Evolutionary conservation across 2,888 invertebrate genomes (phyloP), one percentile per base, ranked within the genome.

Genomic region (Scrobipalpa atriplicella): DNA sequence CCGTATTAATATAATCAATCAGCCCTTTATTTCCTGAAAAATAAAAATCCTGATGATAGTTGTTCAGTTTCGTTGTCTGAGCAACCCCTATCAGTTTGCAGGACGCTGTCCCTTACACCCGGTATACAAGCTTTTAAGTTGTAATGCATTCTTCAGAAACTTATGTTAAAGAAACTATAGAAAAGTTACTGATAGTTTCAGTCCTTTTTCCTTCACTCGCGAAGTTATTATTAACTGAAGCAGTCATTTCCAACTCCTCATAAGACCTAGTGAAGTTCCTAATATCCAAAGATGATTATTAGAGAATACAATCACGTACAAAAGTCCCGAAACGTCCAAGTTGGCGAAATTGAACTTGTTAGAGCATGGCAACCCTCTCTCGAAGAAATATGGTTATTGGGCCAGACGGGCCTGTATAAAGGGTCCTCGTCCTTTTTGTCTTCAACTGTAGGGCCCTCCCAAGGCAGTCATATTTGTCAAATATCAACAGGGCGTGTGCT

Each of bases 331-430:
- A 38, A 38, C 63, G 66, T 39, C 61, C 39, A 13, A 68, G 61
- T 68, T 64, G 54, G 64, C 64, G 52, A 67, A 69, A 67, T 67
- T 66, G 65, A 60, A 63, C 63, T 67, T 67, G 67, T 67, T 69
- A 51, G 36, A 29, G 65, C 39, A 43, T 64, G 39, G 62, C 62
- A 41, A 62, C 67, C 64, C 63, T 65, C 60, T 63, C 65, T 43
- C 10, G 62, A 47, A 69, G 67, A 69, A 65, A 69, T 67, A 69
- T 67, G 67, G 67, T 65, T 69, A 69, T 69, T 69, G 69, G 67
- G 64, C 65, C 60, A 43, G 65, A 60, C 64, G 62, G 56, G 43
- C 56, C 61, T 56, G 52, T 64, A 66, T 66, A 68, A 66, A 18
- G 47, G 13, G 36, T 18, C 65, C 56, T 65, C 58, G 19, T 65